phyloP scores from a whole-genome alignment of 2,797 vertebrate species.

The Gastrophryne carolinensis region DNA sequence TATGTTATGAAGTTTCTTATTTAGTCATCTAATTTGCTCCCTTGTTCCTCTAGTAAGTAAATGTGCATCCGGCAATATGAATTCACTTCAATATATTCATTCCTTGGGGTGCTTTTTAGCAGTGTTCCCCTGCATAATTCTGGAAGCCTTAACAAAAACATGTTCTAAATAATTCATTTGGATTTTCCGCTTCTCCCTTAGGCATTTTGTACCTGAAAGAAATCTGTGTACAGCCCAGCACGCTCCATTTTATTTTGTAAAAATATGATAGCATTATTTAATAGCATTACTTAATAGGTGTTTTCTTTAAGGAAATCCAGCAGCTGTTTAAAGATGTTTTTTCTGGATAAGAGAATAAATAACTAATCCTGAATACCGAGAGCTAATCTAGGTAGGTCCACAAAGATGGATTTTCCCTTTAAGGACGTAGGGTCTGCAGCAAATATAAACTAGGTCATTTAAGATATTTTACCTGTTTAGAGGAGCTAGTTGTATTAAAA shows the following conservation, averaged over 20 bases:
- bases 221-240: conserved; percentile 9
- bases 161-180: conserved; percentile 45
- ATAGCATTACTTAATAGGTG: neutral
- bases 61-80: conserved; percentile 37
- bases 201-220: conserved; percentile 14
- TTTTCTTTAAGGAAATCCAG: neutral
- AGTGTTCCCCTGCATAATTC: conserved; percentile 25
- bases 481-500: no score
- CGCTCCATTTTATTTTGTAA: neutral
- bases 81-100: conserved; percentile 36
- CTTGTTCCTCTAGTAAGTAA: conserved; percentile 41
- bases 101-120: conserved; percentile 35
- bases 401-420: no score
- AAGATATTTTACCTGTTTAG: no score
- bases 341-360: neutral
- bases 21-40: conserved; percentile 33
- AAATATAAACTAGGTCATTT: no score
- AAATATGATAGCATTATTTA: neutral
- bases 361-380: no score
- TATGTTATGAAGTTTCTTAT: conserved; percentile 5
- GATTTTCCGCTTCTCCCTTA: conserved; percentile 7
- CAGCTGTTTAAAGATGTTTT: neutral
- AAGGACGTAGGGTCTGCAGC: no score
- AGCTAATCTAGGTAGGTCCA: no score
- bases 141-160: conserved; percentile 42